Base-by-base conservation (phyloP, 1,140 invertebrate species). In the Bombus balteatus region DNA sequence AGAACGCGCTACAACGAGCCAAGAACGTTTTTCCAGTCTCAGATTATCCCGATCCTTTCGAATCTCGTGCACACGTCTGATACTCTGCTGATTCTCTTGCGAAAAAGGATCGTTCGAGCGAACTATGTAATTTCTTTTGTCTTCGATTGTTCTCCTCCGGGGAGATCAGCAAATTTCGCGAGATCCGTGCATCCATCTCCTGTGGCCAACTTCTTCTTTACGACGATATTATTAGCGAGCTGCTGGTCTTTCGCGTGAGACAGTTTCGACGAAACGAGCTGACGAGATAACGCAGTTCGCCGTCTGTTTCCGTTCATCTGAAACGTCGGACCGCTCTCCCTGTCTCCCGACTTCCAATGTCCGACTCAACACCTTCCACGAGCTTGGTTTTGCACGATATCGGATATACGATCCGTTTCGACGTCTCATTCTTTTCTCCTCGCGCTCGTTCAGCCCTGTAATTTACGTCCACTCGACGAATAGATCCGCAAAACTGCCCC, bases 171-270 rank as follows among this genome's bases (percentile, higher is more conserved):
- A 13, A 66, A 66, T 83, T 72, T 74, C 32, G 37, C 43, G 25
- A n/a, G 37, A 68, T 43, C 47, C 62, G 71, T 22, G 62, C 53
- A 65, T 9, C 71, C 41, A 53, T 70, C 65, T 80, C 39, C 34
- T 41, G 53, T 43, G 43, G 34, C n/a, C 53, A 66, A 41, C 28
- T 78, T 68, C 39, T 81, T 73, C 76, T 79, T 82, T 72, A 86
- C 83, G 83, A 86, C 62, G 83, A 89, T 86, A 89, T 88, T 89
- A 89, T 89, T 89, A 89, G 82, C 82, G 47, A 53, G 62, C 37
- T 15, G 37, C 53, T 5, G 68, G 53, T 28, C 13, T 25, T 13
- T 37, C 80, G 80, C 34, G 65, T 34, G 74, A 72, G 74, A 79
- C 72, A 75, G 81, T 72, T 85, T 47, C 81, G 76, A 57, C 79